These are phyloP conservation scores for Piezodorus guildinii DNA, from an alignment of 1,140 invertebrate species.

Conservation along the genomic window DNA sequence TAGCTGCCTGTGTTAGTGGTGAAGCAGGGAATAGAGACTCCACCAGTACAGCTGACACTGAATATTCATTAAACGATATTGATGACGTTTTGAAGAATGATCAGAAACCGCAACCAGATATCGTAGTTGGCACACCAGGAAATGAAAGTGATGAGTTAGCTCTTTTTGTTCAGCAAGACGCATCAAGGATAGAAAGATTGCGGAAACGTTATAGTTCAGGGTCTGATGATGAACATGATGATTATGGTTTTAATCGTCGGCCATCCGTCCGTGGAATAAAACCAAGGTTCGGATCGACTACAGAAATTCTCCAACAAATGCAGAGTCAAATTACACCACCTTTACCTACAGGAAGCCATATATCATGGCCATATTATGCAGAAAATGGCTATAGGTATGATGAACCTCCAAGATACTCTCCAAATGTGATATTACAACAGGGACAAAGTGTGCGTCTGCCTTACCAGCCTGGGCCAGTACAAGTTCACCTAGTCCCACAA, in stretches of 20 bases:
- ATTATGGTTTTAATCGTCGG: slow-evolving; percentile 77
- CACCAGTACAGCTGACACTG: slow-evolving; percentile 34
- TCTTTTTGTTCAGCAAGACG: slow-evolving; percentile 72
- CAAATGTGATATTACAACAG: slow-evolving; percentile 19
- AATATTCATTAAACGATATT: slow-evolving; percentile 54
- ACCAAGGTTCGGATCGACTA: slow-evolving; percentile 59
- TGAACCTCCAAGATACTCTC: slow-evolving; percentile 7
- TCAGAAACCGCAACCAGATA: slow-evolving; percentile 49
- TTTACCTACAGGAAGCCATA: slow-evolving; percentile 34
- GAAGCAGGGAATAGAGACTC: slow-evolving; percentile 37
- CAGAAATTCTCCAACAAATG: slow-evolving; percentile 70
- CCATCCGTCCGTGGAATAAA: slow-evolving; percentile 70
- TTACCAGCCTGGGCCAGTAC: slow-evolving; percentile 35
- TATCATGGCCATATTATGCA: slow-evolving; percentile 52
- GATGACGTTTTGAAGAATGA: slow-evolving; percentile 42
- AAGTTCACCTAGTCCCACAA: slow-evolving; percentile 30
- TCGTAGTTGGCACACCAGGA: slow-evolving; percentile 56
- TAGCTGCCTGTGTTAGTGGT: slow-evolving; percentile 12
- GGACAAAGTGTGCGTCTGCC: slow-evolving; percentile 29
- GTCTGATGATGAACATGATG: slow-evolving; percentile 30
- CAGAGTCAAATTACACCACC: slow-evolving; percentile 51
- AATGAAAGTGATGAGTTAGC: slow-evolving; percentile 59
- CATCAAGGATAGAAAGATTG: slow-evolving; percentile 63
- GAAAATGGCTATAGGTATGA: slow-evolving; percentile 12
- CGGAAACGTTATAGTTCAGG: slow-evolving; percentile 49